These are phyloP conservation scores for Gephyroberyx darwinii DNA, from an alignment of 2,797 vertebrate species.

Conservation along the genomic window DNA sequence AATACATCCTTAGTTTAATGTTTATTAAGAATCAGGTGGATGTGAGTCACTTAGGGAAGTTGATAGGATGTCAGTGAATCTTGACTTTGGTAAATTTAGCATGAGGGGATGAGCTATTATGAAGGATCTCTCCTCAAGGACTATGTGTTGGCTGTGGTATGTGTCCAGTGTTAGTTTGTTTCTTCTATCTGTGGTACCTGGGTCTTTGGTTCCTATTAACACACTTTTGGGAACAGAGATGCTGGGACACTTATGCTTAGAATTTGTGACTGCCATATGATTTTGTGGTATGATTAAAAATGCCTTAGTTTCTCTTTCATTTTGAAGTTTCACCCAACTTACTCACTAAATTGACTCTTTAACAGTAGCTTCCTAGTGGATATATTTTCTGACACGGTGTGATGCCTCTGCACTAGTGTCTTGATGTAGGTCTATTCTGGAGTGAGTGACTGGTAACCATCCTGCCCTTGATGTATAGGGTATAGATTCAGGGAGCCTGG, in stretches of 20 bases:
- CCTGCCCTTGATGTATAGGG: conserved; percentile 22
- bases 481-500: conserved; percentile 57
- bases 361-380: background rate
- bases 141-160: conserved; percentile 64
- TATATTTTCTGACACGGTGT: background rate
- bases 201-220: conserved; percentile 51
- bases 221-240: conserved; percentile 51
- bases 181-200: conserved; percentile 52
- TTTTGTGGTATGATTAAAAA: background rate
- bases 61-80: conserved; percentile 63
- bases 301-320: background rate
- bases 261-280: background rate
- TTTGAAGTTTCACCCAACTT: background rate
- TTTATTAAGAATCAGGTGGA: conserved; percentile 54
- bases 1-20: conserved; percentile 45
- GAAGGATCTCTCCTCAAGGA: conserved; percentile 53
- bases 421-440: conserved; percentile 25
- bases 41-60: conserved; percentile 64
- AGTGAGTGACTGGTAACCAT: conserved; percentile 35
- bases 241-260: background rate
- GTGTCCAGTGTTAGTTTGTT: conserved; percentile 50
- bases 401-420: background rate
- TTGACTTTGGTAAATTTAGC: conserved; percentile 70
- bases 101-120: conserved; percentile 59
- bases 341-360: conserved; percentile 7